phyloP scores from a whole-genome alignment of 2,888 invertebrate species.

The Operophtera brumata region DNA sequence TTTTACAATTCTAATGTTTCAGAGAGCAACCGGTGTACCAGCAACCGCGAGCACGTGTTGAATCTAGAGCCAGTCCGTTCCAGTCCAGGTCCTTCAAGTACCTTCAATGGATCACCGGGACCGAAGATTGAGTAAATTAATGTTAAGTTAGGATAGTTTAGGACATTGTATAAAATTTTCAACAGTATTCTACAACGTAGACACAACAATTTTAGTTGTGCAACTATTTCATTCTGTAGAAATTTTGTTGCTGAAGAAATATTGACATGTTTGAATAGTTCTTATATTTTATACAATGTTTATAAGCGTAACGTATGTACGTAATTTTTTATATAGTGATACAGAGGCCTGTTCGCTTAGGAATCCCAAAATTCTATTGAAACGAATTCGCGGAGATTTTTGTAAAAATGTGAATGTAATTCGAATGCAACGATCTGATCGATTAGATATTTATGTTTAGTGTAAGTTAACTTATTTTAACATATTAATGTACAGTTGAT shows the following conservation, averaged over 20 bases:
- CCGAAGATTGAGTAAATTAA: slow-evolving; percentile 58
- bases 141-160: slow-evolving; percentile 10
- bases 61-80: slow-evolving; percentile 66
- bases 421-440: slow-evolving; percentile 46
- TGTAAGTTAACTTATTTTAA: slow-evolving; percentile 36
- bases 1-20: slow-evolving; percentile 40
- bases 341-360: slow-evolving; percentile 31
- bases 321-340: slow-evolving; percentile 23
- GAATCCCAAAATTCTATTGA: slow-evolving; percentile 56
- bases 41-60: slow-evolving; percentile 58
- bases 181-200: slow-evolving; percentile 1
- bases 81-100: slow-evolving; percentile 80
- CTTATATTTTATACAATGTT: slow-evolving; percentile 25
- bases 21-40: slow-evolving; percentile 72
- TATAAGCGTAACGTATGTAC: slow-evolving; percentile 19
- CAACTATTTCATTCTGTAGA: background rate
- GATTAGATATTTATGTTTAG: slow-evolving; percentile 40
- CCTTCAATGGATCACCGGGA: slow-evolving; percentile 79
- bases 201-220: background rate
- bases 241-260: background rate
- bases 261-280: background rate
- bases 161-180: slow-evolving; percentile 18
- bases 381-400: slow-evolving; percentile 55
- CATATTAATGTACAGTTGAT: slow-evolving; percentile 27
- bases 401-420: slow-evolving; percentile 38